phyloP scores from a whole-genome alignment of 1,140 invertebrate genomes.

The Coelopa frigida region DNA sequence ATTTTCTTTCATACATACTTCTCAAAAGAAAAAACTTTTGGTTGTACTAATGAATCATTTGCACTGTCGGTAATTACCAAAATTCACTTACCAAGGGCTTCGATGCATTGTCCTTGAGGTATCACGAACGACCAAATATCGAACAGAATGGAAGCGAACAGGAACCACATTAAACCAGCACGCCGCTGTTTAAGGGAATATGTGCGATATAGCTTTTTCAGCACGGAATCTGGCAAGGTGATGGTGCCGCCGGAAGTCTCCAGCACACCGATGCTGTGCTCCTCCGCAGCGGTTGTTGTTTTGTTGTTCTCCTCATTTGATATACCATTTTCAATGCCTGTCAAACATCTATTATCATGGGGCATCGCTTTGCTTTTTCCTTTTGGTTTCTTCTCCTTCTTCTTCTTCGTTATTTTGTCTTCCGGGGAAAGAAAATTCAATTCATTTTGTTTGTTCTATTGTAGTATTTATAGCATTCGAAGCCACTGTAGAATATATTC shows the following conservation, averaged over 20 bases:
- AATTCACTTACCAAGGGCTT: conserved; percentile 27
- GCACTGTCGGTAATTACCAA: not conserved
- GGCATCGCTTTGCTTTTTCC: conserved; percentile 2
- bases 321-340: conserved; percentile 8
- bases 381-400: not conserved
- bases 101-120: conserved; percentile 48
- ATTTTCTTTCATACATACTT: not conserved
- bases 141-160: conserved; percentile 60
- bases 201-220: conserved; percentile 67
- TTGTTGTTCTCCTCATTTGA: conserved; percentile 18
- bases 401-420: not conserved
- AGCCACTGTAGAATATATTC: not conserved
- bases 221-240: conserved; percentile 50
- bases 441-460: not conserved
- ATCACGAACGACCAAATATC: conserved; percentile 57
- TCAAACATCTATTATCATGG: not conserved
- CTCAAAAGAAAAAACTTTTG: not conserved
- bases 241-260: conserved; percentile 26
- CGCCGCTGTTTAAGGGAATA: conserved; percentile 69
- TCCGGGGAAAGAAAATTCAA: no score
- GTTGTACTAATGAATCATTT: not conserved
- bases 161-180: conserved; percentile 67
- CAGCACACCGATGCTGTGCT: conserved; percentile 4
- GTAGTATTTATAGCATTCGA: conserved; percentile 4
- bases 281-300: conserved; percentile 11